These are phyloP conservation scores for Hapalemur alaotrensis DNA, from an alignment of 2,797 vertebrate genomes.

Conservation along the genomic window DNA sequence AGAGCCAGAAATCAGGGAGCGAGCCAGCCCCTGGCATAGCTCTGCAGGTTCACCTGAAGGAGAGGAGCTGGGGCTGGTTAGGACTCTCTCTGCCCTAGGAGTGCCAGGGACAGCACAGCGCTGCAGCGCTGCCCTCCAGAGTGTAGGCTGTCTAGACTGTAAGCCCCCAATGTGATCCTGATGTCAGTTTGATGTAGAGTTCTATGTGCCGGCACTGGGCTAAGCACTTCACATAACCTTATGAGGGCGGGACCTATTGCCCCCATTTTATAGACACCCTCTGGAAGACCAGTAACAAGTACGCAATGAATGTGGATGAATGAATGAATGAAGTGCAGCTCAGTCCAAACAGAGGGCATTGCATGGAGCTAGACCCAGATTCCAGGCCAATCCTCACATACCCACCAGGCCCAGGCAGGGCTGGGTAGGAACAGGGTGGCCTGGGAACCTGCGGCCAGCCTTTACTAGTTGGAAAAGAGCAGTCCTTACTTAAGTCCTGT, in stretches of 20 bases:
- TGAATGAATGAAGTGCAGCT: not conserved
- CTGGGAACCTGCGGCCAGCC: not conserved
- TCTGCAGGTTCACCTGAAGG: not conserved
- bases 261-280: not conserved
- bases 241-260: not conserved
- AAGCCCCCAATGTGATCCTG: rapidly evolving
- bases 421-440: not conserved
- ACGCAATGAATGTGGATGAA: not conserved
- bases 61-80: not conserved
- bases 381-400: not conserved
- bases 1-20: not conserved
- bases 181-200: not conserved
- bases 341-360: not conserved
- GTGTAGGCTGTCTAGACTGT: not conserved
- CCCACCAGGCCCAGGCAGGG: not conserved
- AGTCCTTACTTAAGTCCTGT: not conserved
- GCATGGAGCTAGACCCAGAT: not conserved
- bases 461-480: not conserved
- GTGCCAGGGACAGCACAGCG: not conserved
- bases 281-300: not conserved
- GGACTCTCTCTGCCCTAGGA: not conserved
- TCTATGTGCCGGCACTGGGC: not conserved
- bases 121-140: not conserved
- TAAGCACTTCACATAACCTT: not conserved
- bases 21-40: not conserved